Percentiles rank a stretch among this genome's conserved stretches.
phyloP scores from a whole-genome alignment of 2,797 vertebrate species.

The Synaphobranchus kaupii region DNA sequence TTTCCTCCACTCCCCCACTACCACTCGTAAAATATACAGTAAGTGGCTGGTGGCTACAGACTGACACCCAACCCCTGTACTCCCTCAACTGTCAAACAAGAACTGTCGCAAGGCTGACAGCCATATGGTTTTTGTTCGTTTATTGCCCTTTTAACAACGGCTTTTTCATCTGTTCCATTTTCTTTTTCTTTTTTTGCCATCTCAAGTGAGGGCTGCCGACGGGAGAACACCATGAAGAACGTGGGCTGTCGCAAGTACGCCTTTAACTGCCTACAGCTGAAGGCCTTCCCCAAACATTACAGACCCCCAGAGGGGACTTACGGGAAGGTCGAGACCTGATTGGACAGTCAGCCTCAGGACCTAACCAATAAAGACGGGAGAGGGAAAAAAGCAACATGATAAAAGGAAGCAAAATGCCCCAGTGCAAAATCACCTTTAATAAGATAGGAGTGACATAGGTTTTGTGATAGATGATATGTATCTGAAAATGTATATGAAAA shows the following conservation, averaged over 20 bases:
- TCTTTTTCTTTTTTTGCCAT: conserved; percentile 60
- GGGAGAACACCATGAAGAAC: conserved; percentile 99
- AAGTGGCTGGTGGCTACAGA: neutral
- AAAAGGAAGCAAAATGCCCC: conserved; percentile 41
- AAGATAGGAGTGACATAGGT: conserved; percentile 52
- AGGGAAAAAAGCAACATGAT: conserved; percentile 35
- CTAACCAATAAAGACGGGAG: conserved; percentile 39
- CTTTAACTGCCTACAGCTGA: conserved; percentile 97
- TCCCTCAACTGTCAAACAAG: conserved; percentile 70
- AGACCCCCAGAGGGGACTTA: conserved; percentile 98
- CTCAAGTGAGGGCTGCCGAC: conserved; percentile 95
- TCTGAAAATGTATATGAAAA: neutral
- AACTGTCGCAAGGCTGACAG: conserved; percentile 62
- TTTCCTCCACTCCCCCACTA: neutral
- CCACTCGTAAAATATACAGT: too few relatives aligned
- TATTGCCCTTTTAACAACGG: conserved; percentile 57
- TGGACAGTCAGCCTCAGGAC: conserved; percentile 38
- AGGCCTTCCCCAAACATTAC: conserved; percentile 98
- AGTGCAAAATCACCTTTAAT: conserved; percentile 62
- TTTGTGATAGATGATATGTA: conserved; percentile 29
- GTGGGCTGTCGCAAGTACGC: conserved; percentile 99
- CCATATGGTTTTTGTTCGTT: conserved; percentile 50
- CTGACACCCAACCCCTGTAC: neutral
- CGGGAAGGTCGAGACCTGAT: conserved; percentile 94
- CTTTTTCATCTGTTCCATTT: conserved; percentile 26